Percentiles rank a stretch among this genome's conserved stretches.
Evolutionary conservation across 2,888 invertebrate genomes (phyloP).

Genomic region (Carcina quercana): DNA sequence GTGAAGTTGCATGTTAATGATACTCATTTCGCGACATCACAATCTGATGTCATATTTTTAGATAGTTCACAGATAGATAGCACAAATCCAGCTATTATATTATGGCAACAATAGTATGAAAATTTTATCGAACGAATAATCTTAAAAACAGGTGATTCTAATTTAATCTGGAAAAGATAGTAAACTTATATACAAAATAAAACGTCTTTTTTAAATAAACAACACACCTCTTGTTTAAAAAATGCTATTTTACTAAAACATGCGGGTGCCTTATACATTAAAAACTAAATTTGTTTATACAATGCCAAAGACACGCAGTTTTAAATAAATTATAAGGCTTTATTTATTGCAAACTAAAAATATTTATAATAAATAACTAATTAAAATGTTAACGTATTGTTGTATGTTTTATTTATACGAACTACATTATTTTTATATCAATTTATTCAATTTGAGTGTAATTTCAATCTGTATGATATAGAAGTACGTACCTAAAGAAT

Average conservation of each 20-base stretch:
- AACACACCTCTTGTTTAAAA: conserved; percentile 47
- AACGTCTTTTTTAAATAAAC: conserved; percentile 38
- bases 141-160: too few relatives aligned
- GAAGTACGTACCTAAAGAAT: too few relatives aligned
- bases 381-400: conserved; percentile 1
- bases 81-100: too few relatives aligned
- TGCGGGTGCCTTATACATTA: conserved; percentile 20
- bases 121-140: too few relatives aligned
- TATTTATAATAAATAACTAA: conserved; percentile 9
- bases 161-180: background rate
- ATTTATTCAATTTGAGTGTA: background rate
- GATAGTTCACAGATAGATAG: too few relatives aligned
- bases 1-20: too few relatives aligned
- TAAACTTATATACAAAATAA: conserved; percentile 26
- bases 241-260: conserved; percentile 26
- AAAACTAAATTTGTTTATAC: conserved; percentile 7
- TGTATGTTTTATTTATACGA: too few relatives aligned
- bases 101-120: too few relatives aligned
- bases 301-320: conserved; percentile 8
- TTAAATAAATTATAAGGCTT: conserved; percentile 12
- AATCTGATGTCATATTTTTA: too few relatives aligned
- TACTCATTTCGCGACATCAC: too few relatives aligned
- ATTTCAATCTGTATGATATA: too few relatives aligned
- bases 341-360: conserved; percentile 7
- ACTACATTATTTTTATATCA: conserved; percentile 1